Evolutionary conservation across 2,888 invertebrate species (phyloP), one percentile per base, ranked within the genome.

Genomic region (Dyspetes luteomarginatus): DNA sequence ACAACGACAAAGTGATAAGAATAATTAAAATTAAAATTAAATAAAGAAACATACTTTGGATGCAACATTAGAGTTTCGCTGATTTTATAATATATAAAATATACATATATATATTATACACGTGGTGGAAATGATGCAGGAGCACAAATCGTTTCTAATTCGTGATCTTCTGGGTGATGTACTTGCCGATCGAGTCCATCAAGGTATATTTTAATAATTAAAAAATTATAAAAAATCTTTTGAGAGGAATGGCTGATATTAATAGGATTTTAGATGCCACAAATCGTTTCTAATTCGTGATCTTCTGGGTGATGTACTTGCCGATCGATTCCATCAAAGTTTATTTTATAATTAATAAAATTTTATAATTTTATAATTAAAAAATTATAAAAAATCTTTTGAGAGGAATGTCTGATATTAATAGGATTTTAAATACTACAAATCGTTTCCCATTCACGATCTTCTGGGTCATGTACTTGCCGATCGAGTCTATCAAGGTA

Each of bases 131-230:
- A 90, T 83, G 86, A 92, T 92, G 92, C 92, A 92, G 86, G 91
- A 92, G 81, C 91, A 91, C 87, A 97, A 97, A 90, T 97, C 97
- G 7, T 97, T 97, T 92, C 92, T 97, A 81, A 97, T 97, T 85
- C 95, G 96, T 89, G 97, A 97, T 91, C 94, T 97, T 56, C 94
- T 97, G 68, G 96, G 97, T 12, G 97, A 97, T 88, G 95, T 96
- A 81, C 91, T 96, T 85, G 91, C 90, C 50, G 91, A 91, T 45
- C 88, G 91, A 79, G 93, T 93, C 84, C 93, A n/a, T n/a, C n/a
- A 93, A 87, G 93, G 94, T 94, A 89, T 89, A 85, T 85, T 74
- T 72, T 43, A 67, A 73, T 81, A 17, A 69, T 83, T 80, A 24
- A 17, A 12, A 4, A 45, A 15, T 12, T 43, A 48, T 48, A 48